Conservation (phyloP, 2,113 vertebrate species). For the Malurus melanocephalus region DNA sequence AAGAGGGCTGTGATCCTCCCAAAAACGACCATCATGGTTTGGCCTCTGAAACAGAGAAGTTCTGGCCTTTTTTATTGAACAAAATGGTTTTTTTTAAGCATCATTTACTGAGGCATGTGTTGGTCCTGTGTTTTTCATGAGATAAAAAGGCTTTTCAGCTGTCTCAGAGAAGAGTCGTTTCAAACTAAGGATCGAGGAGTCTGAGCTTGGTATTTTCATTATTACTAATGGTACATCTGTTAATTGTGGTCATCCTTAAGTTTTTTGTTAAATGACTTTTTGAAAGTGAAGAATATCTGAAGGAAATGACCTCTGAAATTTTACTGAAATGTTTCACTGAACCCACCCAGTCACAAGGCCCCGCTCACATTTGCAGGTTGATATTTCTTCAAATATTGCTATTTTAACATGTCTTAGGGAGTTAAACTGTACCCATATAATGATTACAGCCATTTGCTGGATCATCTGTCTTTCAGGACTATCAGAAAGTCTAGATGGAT, state of each 20-base stretch:
- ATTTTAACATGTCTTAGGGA: background rate
- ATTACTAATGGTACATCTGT: background rate
- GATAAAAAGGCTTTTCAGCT: background rate
- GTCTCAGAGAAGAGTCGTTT: background rate
- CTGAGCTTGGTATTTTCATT: background rate
- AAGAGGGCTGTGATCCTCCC: background rate
- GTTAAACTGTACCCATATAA: background rate
- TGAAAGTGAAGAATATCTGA: background rate
- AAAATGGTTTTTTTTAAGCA: background rate
- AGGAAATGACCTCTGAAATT: background rate
- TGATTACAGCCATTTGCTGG: background rate
- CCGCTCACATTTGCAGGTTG: background rate
- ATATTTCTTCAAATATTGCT: conserved; percentile 8
- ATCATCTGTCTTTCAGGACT: conserved; percentile 17
- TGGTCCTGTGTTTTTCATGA: background rate
- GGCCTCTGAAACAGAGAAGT: background rate
- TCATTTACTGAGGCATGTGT: rapidly evolving
- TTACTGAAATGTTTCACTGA: background rate
- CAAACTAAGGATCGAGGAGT: background rate
- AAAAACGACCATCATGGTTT: background rate
- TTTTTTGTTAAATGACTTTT: background rate
- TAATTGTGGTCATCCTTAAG: background rate
- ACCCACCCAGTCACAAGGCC: background rate
- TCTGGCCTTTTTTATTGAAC: background rate
- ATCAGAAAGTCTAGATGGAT: conserved; percentile 16